Conservation (phyloP, 2,113 vertebrate genomes). For the Lycaon pictus region DNA sequence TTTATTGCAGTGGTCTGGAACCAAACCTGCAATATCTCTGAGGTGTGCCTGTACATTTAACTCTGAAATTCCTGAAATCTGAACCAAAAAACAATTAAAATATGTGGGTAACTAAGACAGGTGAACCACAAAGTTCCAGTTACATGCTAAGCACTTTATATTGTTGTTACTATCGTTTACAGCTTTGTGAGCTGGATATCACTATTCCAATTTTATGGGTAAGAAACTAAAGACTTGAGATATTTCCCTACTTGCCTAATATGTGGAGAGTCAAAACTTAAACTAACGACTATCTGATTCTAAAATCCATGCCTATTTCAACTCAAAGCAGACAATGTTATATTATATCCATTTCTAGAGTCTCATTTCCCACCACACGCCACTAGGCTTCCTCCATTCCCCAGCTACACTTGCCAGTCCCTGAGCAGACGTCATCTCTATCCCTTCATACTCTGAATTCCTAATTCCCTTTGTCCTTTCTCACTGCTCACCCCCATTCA, state of each 20-base stretch:
- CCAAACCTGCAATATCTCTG: neutral
- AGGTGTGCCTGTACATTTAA: neutral
- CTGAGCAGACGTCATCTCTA: neutral
- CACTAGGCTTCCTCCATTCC: neutral
- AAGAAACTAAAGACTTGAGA: neutral
- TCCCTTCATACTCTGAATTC: neutral
- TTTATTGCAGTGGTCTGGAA: neutral
- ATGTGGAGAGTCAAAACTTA: neutral
- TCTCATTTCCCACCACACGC: neutral
- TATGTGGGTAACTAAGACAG: neutral
- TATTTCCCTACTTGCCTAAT: neutral
- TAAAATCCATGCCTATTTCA: neutral
- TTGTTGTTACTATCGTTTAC: neutral
- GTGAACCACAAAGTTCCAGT: neutral
- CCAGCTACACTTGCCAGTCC: neutral
- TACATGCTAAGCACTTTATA: neutral
- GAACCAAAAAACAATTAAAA: neutral
- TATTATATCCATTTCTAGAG: neutral
- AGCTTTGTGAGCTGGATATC: neutral
- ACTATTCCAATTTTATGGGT: neutral
- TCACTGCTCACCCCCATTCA: neutral
- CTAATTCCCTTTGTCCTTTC: neutral
- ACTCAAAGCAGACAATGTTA: neutral
- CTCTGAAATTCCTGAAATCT: neutral
- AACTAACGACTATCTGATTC: neutral